Percentiles rank a stretch among this genome's conserved stretches.
Conservation (phyloP, 2,113 vertebrate species). For the Lepus americanus region DNA sequence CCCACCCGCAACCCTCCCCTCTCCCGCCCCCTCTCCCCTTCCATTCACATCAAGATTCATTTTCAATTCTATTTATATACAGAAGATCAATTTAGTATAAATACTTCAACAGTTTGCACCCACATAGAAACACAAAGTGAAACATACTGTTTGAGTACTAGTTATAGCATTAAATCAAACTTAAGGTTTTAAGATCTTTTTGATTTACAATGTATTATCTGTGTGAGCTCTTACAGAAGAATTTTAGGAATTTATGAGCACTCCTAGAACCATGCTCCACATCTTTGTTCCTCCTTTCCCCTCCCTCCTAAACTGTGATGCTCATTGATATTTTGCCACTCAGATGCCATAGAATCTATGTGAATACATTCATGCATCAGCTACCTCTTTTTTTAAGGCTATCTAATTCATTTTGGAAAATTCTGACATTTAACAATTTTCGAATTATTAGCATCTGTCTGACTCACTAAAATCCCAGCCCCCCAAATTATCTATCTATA, state of each 20-base stretch:
- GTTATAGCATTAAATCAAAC: too few species aligned
- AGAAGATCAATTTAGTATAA: too few species aligned
- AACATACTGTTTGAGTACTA: too few species aligned
- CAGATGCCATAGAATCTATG: neutral
- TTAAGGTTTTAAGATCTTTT: neutral
- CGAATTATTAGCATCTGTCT: neutral
- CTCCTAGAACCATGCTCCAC: too few species aligned
- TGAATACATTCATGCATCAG: neutral
- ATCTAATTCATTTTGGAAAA: neutral
- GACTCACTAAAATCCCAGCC: neutral
- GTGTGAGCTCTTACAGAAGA: neutral
- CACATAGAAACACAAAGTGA: too few species aligned
- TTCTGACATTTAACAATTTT: constrained; percentile 39
- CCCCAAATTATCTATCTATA: neutral
- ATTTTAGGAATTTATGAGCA: neutral
- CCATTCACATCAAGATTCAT: too few species aligned
- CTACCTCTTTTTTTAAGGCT: neutral
- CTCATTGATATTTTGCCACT: neutral
- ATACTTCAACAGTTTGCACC: too few species aligned
- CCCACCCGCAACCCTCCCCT: too few species aligned
- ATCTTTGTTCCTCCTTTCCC: fast-evolving
- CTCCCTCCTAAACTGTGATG: neutral
- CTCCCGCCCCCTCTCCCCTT: too few species aligned
- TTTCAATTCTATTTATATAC: too few species aligned
- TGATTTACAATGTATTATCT: neutral